Base-by-base conservation (phyloP, 2,113 vertebrate species). In the Zeus faber region DNA sequence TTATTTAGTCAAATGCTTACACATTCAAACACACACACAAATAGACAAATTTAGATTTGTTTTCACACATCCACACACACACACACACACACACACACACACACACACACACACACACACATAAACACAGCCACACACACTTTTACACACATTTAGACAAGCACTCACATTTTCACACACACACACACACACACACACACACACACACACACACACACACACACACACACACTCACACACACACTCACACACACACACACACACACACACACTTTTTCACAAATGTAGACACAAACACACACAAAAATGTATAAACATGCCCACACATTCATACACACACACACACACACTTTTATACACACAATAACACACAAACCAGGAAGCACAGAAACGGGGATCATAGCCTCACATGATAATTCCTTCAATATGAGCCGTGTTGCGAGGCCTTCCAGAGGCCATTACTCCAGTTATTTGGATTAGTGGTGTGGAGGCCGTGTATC, bases 391-490 rank as follows among this genome's bases (percentile, higher is more conserved):
- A 24, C 25, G 16, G 9, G 8, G 39, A 47, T 61, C 14, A 52
- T 54, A 70, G 52, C 43, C 37, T 62, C 52, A 6, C 61, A 56
- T 58, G 69, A 73, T 66, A 70, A 76, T 72, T 79, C 47, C 54
- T 54, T 35, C 33, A 24, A 45, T 55, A 65, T 66, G 56, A 71
- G 54, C 47, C 53, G 54, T 58, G 33, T 66, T 63, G 53, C 48
- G 54, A 29, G 53, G 54, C 69, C 65, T 78, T 72, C 54, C 27
- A 49, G 77, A 77, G 62, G 59, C 72, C 67, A 81, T 83, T 89
- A 87, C 83, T 84, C 76, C 70, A 77, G 54, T 70, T 87, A 86
- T 84, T 85, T 80, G 74, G 76, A 84, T 67, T 70, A 35, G 60
- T 37, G 62, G n/a, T 60, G 67, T 54, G 6, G 6, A 73, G 58